Percentiles rank a stretch among this genome's conserved stretches.
phyloP scores from a whole-genome alignment of 2,113 vertebrate genomes.

The Amazona guildingii region DNA sequence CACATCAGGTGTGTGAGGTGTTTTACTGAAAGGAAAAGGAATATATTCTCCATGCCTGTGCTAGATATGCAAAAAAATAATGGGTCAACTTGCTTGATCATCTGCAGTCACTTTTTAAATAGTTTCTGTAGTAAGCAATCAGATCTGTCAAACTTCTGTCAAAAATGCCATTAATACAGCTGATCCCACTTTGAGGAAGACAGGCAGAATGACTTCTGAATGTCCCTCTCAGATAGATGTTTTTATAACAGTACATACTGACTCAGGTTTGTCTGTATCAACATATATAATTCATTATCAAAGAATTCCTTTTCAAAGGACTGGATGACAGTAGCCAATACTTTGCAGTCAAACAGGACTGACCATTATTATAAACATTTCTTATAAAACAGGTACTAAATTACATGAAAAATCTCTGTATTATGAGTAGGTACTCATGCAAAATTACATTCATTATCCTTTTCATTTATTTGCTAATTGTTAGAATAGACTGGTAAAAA shows the following conservation, averaged over 20 bases:
- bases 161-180: background rate
- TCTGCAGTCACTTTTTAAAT: background rate
- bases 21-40: background rate
- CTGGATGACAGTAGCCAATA: background rate
- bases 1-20: rapidly evolving
- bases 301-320: background rate
- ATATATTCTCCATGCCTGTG: background rate
- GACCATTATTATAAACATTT: background rate
- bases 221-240: background rate
- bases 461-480: slow-evolving; percentile 40
- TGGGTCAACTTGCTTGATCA: rapidly evolving
- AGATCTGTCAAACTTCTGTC: background rate
- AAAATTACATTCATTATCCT: slow-evolving; percentile 5
- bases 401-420: background rate
- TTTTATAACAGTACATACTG: background rate
- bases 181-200: background rate
- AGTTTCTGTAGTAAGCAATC: background rate
- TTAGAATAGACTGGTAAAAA: slow-evolving; percentile 25
- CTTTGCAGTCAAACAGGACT: background rate
- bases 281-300: background rate
- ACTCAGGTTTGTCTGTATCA: background rate
- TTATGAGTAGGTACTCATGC: background rate
- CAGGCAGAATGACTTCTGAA: background rate
- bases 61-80: background rate
- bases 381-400: background rate